phyloP scores from a whole-genome alignment of 2,888 invertebrate species.

The Drosophila monieri region DNA sequence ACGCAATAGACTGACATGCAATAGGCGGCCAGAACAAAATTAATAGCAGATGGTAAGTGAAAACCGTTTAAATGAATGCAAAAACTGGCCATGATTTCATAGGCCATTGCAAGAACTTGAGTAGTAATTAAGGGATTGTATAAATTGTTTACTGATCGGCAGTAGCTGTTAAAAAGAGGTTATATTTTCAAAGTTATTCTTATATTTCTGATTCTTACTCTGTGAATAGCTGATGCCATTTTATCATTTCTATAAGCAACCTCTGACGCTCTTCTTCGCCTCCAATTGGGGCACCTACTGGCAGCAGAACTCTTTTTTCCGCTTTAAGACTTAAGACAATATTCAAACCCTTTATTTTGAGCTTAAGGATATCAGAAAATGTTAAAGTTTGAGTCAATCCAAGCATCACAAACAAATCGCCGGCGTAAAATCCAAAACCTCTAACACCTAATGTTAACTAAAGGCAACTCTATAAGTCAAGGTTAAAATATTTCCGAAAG shows the following conservation, averaged over 20 bases:
- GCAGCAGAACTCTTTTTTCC: background rate
- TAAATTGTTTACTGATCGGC: slow-evolving; percentile 25
- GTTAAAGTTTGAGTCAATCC: slow-evolving; percentile 52
- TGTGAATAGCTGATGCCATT: slow-evolving; percentile 61
- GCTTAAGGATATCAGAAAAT: slow-evolving; percentile 48
- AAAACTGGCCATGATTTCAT: slow-evolving; percentile 48
- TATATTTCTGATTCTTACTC: slow-evolving; percentile 32
- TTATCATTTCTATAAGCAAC: slow-evolving; percentile 52
- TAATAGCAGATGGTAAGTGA: slow-evolving; percentile 45
- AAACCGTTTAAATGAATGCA: slow-evolving; percentile 54
- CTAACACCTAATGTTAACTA: slow-evolving; percentile 22
- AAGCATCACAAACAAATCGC: slow-evolving; percentile 47
- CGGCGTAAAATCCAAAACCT: slow-evolving; percentile 50
- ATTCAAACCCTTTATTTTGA: slow-evolving; percentile 46
- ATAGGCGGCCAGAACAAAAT: slow-evolving; percentile 52
- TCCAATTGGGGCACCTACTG: slow-evolving; percentile 11
- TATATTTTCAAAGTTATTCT: background rate
- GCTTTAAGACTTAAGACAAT: slow-evolving; percentile 29
- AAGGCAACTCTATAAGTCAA: background rate
- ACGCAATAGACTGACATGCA: slow-evolving; percentile 58
- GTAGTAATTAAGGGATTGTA: slow-evolving; percentile 51
- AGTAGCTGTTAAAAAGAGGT: slow-evolving; percentile 42
- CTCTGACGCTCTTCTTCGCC: slow-evolving; percentile 1
- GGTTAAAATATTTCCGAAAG: background rate
- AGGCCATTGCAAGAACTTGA: slow-evolving; percentile 53